Evolutionary conservation across 2,888 invertebrate species (phyloP), one percentile per base, ranked within the genome.

Genomic region (Zygogramma bicolorata): DNA sequence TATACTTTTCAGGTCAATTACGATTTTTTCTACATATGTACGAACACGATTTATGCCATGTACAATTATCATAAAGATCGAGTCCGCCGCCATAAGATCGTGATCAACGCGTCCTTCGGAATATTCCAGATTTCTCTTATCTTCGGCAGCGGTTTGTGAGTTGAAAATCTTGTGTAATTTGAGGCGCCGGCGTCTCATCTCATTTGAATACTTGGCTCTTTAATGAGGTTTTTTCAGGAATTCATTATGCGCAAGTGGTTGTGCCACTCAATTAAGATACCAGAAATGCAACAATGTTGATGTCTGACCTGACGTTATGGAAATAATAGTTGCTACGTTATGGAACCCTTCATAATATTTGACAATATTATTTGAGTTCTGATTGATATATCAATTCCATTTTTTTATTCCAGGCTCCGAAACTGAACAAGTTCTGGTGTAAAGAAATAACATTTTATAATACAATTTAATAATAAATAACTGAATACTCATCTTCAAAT

Each of bases 61-160:
- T 53, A 53, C 27, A 53, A 27, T 53, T 53, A 53, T 53, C 53
- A 25, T 53, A 53, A 53, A 53, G 53, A 53, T 53, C 53, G 25
- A 53, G 53, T 53, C 27, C 25, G 53, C 53, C 27, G 27, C 27
- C 27, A 53, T 27, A n/a, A 53, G 53, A 53, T 53, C 53, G 53
- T 53, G 53, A 53, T 53, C 53, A 27, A n/a, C 53, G 53, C 8
- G 27, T 53, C 53, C 53, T 53, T 53, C 27, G 53, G 53, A 22
- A 25, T 25, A 53, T 53, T 53, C 53, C 53, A 53, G 53, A 25
- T 53, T 53, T 53, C 53, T 53, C 53, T 53, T 53, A 53, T 53
- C 53, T 53, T 53, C 27, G 25, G 53, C 15, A 27, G 53, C 27
- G n/a, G 53, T 53, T 53, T 13, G 8, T 25, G 27, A 53, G 53